Percentiles rank a stretch among this genome's conserved stretches.
Evolutionary conservation across 1,140 invertebrate species (phyloP).

Genomic region (Eulimnadia texana): DNA sequence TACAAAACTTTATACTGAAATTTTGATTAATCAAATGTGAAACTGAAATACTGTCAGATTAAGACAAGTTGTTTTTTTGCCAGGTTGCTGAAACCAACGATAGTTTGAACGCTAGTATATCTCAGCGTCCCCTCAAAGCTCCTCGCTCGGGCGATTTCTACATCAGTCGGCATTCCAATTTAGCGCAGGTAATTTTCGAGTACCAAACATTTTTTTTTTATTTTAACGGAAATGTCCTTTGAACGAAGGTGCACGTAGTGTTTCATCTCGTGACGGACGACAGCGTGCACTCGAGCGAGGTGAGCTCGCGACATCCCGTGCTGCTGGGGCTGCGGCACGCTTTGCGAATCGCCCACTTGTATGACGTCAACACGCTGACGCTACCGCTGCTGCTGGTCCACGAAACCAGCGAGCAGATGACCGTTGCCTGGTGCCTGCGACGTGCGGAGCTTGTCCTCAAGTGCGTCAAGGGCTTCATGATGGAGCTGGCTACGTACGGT

Average conservation of each 20-base stretch:
- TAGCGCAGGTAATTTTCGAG: conserved; percentile 84
- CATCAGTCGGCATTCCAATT: conserved; percentile 88
- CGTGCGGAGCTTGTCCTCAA: conserved; percentile 93
- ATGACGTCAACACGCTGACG: conserved; percentile 84
- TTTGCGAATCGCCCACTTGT: conserved; percentile 78
- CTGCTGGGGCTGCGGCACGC: conserved; percentile 90
- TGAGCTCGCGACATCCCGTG: conserved; percentile 89
- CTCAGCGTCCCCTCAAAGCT: conserved; percentile 6
- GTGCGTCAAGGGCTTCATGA: conserved; percentile 98
- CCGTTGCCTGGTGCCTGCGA: conserved; percentile 86
- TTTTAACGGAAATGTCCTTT: conserved; percentile 35
- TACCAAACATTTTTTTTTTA: too few species aligned
- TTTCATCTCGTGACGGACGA: conserved; percentile 40
- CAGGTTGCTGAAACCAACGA: background rate
- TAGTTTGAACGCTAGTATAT: background rate
- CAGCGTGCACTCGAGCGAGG: conserved; percentile 35
- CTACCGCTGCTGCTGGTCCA: conserved; percentile 83
- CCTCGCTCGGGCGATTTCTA: conserved; percentile 77
- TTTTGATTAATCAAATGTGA: background rate
- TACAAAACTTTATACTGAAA: background rate
- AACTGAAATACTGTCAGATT: too few species aligned
- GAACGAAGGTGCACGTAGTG: conserved; percentile 36
- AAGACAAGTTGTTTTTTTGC: too few species aligned
- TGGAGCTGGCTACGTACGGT: conserved; percentile 87
- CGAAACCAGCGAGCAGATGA: conserved; percentile 95